phyloP scores from a whole-genome alignment of 1,140 invertebrate genomes.

The Chelonus insularis region DNA sequence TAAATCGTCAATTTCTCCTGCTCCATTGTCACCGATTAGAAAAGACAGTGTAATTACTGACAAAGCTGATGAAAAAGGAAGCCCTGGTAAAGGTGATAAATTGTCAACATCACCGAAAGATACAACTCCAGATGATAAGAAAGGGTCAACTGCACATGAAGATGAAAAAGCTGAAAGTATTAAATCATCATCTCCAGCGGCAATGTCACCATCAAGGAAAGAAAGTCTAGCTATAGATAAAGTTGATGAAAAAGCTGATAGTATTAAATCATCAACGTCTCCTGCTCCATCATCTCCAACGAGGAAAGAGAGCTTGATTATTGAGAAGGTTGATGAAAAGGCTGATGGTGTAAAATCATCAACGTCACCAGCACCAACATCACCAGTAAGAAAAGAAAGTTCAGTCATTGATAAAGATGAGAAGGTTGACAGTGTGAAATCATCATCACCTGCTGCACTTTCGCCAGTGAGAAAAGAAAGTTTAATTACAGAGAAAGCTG shows the following conservation, averaged over 20 bases:
- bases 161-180: not conserved
- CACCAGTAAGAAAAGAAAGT: not conserved
- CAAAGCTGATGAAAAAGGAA: not conserved
- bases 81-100: too few relatives aligned
- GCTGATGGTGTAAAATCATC: not conserved
- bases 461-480: not conserved
- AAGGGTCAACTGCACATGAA: not conserved
- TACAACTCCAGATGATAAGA: too few relatives aligned
- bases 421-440: not conserved
- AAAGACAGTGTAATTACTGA: not conserved
- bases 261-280: not conserved
- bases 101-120: too few relatives aligned
- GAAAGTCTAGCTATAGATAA: not conserved
- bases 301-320: not conserved
- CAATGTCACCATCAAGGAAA: not conserved
- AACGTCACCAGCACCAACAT: not conserved
- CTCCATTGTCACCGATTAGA: not conserved
- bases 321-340: not conserved
- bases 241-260: not conserved
- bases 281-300: not conserved
- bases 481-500: not conserved
- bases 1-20: not conserved
- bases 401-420: not conserved
- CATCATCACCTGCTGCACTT: not conserved
- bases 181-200: not conserved